Conservation (phyloP, 1,140 invertebrate genomes). For the Nylanderia fulva region DNA sequence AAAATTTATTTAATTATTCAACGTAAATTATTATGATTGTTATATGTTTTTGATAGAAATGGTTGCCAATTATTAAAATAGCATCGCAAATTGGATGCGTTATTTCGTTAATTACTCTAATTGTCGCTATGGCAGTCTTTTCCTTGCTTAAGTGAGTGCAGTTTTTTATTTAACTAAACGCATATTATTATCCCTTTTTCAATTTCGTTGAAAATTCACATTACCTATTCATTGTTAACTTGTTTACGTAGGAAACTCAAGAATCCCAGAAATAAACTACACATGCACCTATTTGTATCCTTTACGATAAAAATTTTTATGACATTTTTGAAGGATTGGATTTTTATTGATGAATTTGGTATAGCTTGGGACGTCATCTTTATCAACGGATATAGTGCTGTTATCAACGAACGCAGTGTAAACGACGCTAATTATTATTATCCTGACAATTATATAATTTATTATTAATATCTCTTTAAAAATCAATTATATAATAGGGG, state of each 20-base stretch:
- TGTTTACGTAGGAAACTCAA: constrained; percentile 87
- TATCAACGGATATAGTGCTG: constrained; percentile 78
- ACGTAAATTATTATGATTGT: neutral
- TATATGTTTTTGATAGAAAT: constrained; percentile 81
- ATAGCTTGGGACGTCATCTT: constrained; percentile 81
- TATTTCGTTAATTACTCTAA: constrained; percentile 87
- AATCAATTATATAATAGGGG: too few species aligned
- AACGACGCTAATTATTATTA: constrained; percentile 35
- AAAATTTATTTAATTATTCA: neutral
- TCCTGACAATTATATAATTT: too few species aligned
- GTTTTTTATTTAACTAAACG: neutral
- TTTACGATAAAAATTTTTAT: constrained; percentile 89
- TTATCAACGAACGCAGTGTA: constrained; percentile 81
- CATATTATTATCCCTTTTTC: neutral
- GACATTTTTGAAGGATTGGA: constrained; percentile 87
- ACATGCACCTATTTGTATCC: constrained; percentile 90
- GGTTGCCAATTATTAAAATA: constrained; percentile 87
- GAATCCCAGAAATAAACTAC: constrained; percentile 90
- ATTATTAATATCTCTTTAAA: too few species aligned
- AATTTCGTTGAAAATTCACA: neutral
- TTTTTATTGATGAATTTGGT: constrained; percentile 88
- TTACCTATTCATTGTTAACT: constrained; percentile 12
- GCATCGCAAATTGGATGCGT: constrained; percentile 89
- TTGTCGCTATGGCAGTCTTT: constrained; percentile 88
- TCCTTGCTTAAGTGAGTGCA: constrained; percentile 88